Evolutionary conservation across 2,888 invertebrate species (phyloP), one percentile per base, ranked within the genome.

Genomic region (Amphipyra tragopoginis): DNA sequence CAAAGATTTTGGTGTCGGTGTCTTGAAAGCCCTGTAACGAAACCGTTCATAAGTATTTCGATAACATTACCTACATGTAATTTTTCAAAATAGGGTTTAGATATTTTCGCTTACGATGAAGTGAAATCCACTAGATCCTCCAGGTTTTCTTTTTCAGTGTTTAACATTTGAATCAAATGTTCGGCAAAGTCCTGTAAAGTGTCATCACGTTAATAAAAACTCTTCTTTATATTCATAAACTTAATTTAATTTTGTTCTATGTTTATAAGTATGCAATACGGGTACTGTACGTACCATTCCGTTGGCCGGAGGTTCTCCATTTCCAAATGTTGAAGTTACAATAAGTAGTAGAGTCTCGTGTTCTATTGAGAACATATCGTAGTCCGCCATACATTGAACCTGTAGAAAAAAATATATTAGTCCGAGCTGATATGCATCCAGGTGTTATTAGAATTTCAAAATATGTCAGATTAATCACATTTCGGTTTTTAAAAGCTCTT

Each of bases 261-360:
- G 21, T 21, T 21, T 21, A 21, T 2, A 21, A 21, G 21, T 21
- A 21, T 10, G 11, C 9, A 36, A 4, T 7, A 7, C n/a, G n/a
- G n/a, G n/a, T 29, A 29, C 6, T 29, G 5, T 65, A 91, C 95
- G 92, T 93, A 98, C 98, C 95, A 98, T 98, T 72, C 99, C 99
- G 90, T 99, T 99, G 86, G 98, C 98, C 0, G 99, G 99, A 15
- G 99, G 98, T 94, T 99, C 99, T 1, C 99, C 99, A 86, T 99
- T 99, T 9, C 99, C 99, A 87, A 99, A 99, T 0, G 99, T 99
- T 8, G 99, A 99, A 15, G 98, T 98, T 10, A 99, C 97, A 21
- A 99, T 97, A 58, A 99, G 90, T 4, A 99, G 94, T 33, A 99
- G 93, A 7, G 98, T 98, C 91, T 99, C 99, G 86, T 99, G 98